Evolutionary conservation across 2,113 vertebrate species (phyloP), one percentile per base, ranked within the genome.

Genomic region (Myotis brandtii): DNA sequence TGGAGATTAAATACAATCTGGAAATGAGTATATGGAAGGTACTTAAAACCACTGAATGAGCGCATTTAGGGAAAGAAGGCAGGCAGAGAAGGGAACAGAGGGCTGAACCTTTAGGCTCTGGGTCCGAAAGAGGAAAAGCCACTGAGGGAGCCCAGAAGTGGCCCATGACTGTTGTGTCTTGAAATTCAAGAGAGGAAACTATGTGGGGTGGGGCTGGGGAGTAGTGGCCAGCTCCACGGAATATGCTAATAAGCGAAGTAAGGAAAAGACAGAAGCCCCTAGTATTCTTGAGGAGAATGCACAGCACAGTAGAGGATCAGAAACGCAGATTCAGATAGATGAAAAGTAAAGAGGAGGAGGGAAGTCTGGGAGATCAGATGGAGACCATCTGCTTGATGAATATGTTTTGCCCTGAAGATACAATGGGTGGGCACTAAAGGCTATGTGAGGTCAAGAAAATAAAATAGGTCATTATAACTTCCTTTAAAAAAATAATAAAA

Each of bases 291-390:
- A 50, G 37, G 43, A 54, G 23, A 46, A 72, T 3, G n/a, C 10
- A 13, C 14, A 12, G 27, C 6, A 18, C 27, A 14, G 11, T 0
- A 4, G 20, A 52, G 56, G 52, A 21, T 34, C 40, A 73, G 27
- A 48, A 64, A 80, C 0, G 43, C 67, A n/a, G 67, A 13, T 14
- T 48, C 4, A 3, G 30, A 12, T 5, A 1, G 2, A 1, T 0
- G 25, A 37, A 34, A 34, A 32, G 17, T 1, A 34, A 52, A 37
- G 3, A 70, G 25, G 40, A 9, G 6, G 7, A 8, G 1, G 23
- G 11, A 11, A 23, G 52, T 50, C 0, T 3, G 18, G 23, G 50
- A 34, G 3, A 50, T 16, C 9, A 2, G 10, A 66, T 4, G 34
- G 0, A 46, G 67, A 11, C 14, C 37, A 30, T 34, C 10, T 48